Conservation (phyloP, 2,797 vertebrate genomes). For the Chloroceryle amazona region DNA sequence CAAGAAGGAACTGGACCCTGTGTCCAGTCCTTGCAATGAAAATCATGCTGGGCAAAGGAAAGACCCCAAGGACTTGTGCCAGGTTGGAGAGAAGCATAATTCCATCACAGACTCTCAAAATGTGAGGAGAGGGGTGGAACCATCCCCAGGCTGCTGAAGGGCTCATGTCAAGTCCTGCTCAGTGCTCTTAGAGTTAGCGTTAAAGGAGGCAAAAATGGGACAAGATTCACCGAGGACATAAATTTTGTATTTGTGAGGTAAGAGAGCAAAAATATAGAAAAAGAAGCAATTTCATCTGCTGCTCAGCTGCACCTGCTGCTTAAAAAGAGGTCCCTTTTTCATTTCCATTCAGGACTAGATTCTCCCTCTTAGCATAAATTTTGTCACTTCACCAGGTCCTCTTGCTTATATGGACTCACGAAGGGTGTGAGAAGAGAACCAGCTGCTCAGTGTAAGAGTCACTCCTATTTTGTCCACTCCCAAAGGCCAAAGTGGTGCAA, state of each 20-base stretch:
- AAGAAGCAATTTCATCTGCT: background rate
- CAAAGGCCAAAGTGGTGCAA: background rate
- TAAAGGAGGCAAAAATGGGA: background rate
- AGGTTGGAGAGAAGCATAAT: background rate
- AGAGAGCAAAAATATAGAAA: background rate
- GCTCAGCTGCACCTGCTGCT: background rate
- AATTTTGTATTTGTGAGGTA: background rate
- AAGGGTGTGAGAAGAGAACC: background rate
- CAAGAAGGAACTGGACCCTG: background rate
- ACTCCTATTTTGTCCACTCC: background rate
- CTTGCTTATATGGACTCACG: background rate
- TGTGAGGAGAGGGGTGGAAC: background rate
- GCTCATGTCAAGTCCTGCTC: background rate
- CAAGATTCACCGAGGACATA: background rate
- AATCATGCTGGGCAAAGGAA: background rate
- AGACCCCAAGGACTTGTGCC: background rate
- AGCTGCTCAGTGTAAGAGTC: background rate
- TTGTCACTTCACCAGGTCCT: background rate
- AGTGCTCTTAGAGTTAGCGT: background rate
- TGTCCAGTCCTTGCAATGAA: background rate
- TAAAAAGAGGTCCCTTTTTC: background rate
- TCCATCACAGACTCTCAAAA: accelerated
- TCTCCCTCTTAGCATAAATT: background rate
- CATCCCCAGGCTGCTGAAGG: background rate
- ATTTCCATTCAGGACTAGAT: background rate